Conservation (phyloP, 2,888 invertebrate species). For the Taphrorychus bicolor region DNA sequence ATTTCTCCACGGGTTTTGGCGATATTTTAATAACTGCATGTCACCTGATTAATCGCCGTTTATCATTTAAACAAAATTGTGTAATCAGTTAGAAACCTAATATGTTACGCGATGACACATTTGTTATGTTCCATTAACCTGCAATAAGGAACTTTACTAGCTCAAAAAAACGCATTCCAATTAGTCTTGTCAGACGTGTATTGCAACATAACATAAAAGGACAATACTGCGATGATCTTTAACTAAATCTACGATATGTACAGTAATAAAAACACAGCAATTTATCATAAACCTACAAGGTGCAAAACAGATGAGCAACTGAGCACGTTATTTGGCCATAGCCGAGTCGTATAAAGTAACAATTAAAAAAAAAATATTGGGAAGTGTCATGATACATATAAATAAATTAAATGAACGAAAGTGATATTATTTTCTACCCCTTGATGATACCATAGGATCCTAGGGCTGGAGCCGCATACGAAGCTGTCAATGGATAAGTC, state of each 20-base stretch:
- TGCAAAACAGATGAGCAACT: constrained; percentile 22
- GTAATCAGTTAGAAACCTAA: not conserved
- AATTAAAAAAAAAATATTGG: not conserved
- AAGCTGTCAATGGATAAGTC: constrained; percentile 37
- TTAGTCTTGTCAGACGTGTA: not conserved
- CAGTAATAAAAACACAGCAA: not conserved
- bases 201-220: constrained; percentile 5
- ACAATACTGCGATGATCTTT: constrained; percentile 26
- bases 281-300: not conserved
- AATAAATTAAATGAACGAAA: not conserved
- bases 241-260: constrained; percentile 23
- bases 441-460: constrained; percentile 27
- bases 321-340: constrained; percentile 12
- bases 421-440: constrained; percentile 1
- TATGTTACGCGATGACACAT: not conserved
- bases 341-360: constrained; percentile 6
- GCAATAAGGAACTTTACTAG: not conserved
- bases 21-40: not conserved
- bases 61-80: not conserved
- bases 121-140: no score
- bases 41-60: not conserved
- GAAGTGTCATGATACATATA: not conserved
- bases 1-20: not conserved
- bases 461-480: constrained; percentile 20
- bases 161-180: not conserved